Evolutionary conservation across 2,113 vertebrate genomes (phyloP).

Genomic region (Sula dactylatra): DNA sequence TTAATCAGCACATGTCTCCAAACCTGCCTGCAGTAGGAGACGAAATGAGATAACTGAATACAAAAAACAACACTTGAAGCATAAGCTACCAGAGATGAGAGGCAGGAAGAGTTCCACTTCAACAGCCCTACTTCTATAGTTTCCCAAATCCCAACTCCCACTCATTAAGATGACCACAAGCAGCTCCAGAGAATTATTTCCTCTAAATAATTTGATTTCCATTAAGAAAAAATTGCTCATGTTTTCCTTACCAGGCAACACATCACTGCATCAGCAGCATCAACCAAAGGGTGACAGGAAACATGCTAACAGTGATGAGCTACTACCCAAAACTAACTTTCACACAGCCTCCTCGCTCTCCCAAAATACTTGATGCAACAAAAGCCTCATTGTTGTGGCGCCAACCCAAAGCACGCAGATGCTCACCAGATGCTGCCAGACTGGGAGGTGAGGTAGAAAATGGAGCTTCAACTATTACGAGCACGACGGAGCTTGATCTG

Average conservation of each 20-base stretch:
- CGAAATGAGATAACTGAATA: background rate
- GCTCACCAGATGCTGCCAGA: constrained; percentile 34
- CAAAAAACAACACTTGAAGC: background rate
- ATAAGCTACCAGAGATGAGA: background rate
- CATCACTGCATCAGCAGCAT: background rate
- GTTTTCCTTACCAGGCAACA: background rate
- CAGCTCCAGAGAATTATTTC: background rate
- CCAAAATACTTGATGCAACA: background rate
- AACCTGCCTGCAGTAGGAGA: background rate
- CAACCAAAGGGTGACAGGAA: background rate
- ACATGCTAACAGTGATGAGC: background rate
- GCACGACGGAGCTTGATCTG: background rate
- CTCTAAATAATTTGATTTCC: background rate
- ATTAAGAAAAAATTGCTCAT: background rate
- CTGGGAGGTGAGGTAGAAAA: background rate
- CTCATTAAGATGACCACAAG: background rate
- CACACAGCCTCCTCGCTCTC: background rate
- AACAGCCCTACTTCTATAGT: background rate
- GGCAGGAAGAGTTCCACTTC: background rate
- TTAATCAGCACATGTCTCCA: background rate
- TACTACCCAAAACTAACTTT: background rate
- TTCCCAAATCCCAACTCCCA: background rate
- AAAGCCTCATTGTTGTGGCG: background rate
- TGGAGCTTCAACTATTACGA: background rate
- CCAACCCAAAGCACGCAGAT: background rate